Percentiles rank a stretch among this genome's conserved stretches.
Conservation (phyloP, 1,140 invertebrate species). For the Triops longicaudatus region DNA sequence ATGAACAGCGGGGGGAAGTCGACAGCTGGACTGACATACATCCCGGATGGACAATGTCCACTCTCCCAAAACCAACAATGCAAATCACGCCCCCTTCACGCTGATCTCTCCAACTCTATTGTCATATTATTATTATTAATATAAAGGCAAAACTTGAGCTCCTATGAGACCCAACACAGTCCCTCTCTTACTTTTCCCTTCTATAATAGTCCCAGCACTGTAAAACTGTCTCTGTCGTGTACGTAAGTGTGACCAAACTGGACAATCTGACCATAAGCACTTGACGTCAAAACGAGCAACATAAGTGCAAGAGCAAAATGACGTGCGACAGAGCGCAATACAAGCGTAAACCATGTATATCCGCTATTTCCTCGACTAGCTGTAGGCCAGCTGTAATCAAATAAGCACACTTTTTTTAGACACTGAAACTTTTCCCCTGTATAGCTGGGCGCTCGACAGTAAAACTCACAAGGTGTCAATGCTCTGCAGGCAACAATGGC, state of each 20-base stretch:
- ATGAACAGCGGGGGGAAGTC: background rate
- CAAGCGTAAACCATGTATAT: background rate
- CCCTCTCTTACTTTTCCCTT: no score
- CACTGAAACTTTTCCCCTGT: background rate
- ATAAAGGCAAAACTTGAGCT: background rate
- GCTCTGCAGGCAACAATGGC: background rate
- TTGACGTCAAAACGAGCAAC: background rate
- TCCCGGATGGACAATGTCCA: constrained; percentile 14
- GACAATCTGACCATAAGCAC: background rate
- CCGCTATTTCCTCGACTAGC: background rate
- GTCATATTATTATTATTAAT: constrained; percentile 5
- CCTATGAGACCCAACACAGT: constrained; percentile 6
- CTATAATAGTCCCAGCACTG: background rate
- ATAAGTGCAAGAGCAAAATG: background rate
- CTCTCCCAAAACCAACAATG: constrained; percentile 7
- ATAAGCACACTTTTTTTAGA: background rate
- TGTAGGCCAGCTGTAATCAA: background rate
- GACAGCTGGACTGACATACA: constrained; percentile 8
- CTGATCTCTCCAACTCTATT: background rate
- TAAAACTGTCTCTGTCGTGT: background rate
- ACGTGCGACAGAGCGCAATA: background rate
- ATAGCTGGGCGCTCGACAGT: background rate
- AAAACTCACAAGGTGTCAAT: background rate
- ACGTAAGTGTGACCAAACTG: background rate
- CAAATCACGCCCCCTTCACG: background rate